phyloP scores from a whole-genome alignment of 1,140 invertebrate species.

The Conus ventricosus region DNA sequence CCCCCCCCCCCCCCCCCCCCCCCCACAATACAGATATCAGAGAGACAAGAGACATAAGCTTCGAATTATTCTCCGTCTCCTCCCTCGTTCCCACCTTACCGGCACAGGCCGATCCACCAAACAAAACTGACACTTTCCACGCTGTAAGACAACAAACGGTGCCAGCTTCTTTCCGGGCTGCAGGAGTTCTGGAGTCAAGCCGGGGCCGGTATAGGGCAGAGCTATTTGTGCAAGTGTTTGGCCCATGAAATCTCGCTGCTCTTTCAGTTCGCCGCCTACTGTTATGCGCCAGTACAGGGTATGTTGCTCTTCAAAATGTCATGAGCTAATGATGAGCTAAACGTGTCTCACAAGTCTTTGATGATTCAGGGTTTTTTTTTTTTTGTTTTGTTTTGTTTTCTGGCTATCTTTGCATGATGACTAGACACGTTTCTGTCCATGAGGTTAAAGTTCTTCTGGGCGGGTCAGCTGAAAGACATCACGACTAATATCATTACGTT shows the following conservation, averaged over 20 bases:
- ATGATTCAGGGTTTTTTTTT: too few species aligned
- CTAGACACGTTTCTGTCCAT: neutral
- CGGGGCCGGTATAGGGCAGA: neutral
- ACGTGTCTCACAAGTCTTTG: neutral
- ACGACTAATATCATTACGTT: too few species aligned
- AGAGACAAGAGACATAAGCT: too few species aligned
- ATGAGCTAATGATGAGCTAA: constrained; percentile 20
- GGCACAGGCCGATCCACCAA: neutral
- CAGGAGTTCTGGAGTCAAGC: neutral
- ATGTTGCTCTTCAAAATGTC: neutral
- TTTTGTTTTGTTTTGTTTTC: too few species aligned
- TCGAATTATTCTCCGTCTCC: constrained; percentile 8
- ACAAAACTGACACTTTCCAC: constrained; percentile 20
- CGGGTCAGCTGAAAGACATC: neutral
- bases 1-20: too few species aligned
- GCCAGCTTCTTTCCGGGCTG: constrained; percentile 14
- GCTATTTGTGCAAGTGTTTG: constrained; percentile 31
- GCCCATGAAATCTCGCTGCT: neutral
- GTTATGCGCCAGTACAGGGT: constrained; percentile 1
- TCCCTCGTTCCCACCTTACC: neutral
- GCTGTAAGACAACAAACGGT: constrained; percentile 9
- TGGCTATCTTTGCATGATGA: too few species aligned
- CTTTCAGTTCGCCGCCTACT: constrained; percentile 16
- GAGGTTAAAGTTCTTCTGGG: neutral
- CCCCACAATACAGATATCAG: too few species aligned